Evolutionary conservation across 1,140 invertebrate genomes (phyloP).

Genomic region (Tetraneura akinire): DNA sequence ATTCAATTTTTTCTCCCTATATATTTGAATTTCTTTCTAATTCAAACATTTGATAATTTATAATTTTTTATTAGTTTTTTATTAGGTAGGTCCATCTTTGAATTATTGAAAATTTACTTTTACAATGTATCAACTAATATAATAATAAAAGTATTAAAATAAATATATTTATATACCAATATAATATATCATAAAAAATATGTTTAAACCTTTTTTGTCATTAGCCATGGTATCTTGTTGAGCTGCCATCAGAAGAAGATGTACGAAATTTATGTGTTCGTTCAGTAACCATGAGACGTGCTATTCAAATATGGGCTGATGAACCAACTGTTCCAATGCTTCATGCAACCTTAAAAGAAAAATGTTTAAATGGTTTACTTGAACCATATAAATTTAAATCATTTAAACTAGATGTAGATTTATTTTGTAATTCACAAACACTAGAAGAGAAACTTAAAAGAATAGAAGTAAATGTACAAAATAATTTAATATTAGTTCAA

Average conservation of each 20-base stretch:
- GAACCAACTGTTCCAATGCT: conserved; percentile 64
- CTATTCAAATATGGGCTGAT: conserved; percentile 77
- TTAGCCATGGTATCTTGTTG: conserved; percentile 78
- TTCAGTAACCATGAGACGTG: conserved; percentile 74
- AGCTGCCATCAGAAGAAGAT: conserved; percentile 67
- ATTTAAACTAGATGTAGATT: conserved; percentile 84
- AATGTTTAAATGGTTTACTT: conserved; percentile 37
- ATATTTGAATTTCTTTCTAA: no score
- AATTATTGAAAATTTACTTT: no score
- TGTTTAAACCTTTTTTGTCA: background rate
- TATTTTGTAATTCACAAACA: conserved; percentile 81
- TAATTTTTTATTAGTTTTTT: no score
- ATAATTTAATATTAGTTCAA: conserved; percentile 4
- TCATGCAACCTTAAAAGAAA: conserved; percentile 66
- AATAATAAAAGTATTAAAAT: no score
- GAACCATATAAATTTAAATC: conserved; percentile 58
- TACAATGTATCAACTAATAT: no score
- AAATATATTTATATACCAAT: no score
- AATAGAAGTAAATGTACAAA: conserved; percentile 72
- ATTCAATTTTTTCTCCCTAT: no score
- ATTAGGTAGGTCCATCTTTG: no score
- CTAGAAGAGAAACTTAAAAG: conserved; percentile 78
- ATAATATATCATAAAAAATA: no score
- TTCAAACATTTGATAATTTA: no score
- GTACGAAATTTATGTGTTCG: conserved; percentile 71